Conservation (phyloP, 2,797 vertebrate species). For the Rhinogobio ventralis region DNA sequence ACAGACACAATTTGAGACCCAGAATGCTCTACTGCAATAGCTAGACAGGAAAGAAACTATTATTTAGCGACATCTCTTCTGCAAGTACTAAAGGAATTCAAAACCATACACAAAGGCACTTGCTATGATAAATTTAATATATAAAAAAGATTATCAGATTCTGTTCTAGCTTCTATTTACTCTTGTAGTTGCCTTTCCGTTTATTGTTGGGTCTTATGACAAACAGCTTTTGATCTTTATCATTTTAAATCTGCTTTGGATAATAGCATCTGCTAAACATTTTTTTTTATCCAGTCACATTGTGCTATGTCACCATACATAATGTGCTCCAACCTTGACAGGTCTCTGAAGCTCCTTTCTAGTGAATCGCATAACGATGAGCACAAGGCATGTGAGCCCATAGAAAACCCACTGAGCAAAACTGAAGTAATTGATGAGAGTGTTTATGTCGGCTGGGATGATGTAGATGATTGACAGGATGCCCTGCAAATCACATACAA, state of each 20-base stretch:
- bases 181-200: neutral
- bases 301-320: neutral
- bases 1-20: neutral
- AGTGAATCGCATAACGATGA: slow-evolving; percentile 94
- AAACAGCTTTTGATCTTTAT: neutral
- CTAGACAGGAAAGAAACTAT: neutral
- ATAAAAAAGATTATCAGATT: neutral
- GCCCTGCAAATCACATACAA: slow-evolving; percentile 74
- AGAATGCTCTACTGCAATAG: neutral
- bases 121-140: neutral
- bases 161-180: neutral
- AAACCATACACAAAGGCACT: neutral
- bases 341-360: slow-evolving; percentile 86
- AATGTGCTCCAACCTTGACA: slow-evolving; percentile 80
- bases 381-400: slow-evolving; percentile 79
- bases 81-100: neutral
- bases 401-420: slow-evolving; percentile 94
- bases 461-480: slow-evolving; percentile 83
- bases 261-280: neutral
- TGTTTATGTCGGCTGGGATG: slow-evolving; percentile 89
- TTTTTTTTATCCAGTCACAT: neutral
- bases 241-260: neutral
- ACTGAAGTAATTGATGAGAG: slow-evolving; percentile 95
- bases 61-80: neutral
- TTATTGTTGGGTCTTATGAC: neutral